Base-by-base conservation (phyloP, 2,888 invertebrate genomes). In the Gnatocerus cornutus region DNA sequence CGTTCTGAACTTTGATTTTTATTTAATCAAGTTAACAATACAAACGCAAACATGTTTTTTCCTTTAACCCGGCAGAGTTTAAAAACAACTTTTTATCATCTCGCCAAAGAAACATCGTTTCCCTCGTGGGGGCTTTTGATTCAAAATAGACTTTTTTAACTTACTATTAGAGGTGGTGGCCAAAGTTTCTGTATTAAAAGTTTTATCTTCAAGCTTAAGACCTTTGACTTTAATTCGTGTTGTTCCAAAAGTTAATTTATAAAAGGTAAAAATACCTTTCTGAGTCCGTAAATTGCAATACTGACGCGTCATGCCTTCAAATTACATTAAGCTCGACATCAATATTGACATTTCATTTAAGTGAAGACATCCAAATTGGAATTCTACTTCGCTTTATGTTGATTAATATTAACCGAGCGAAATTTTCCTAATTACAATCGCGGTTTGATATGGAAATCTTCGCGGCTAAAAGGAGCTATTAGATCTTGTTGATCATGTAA, bases 81-180 rank as follows among this genome's bases (percentile, higher is more conserved):
- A 5, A 16, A 41, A 10, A n/a, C 8, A 61, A 53, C 10, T 45
- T 55, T 64, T 64, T 53, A 64, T 64, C 45, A 21, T 41, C 48
- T 63, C 9, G 13, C 9, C 21, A 62, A 53, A 45, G 30, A 55
- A 45, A 62, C 53, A 64, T 55, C 53, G 27, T 39, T 56, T 65
- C n/a, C 9, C 46, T 41, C 56, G 27, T 37, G 48, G 12, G 43
- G 43, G 43, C 33, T 41, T 56, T 46, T 52, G 63, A 62, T 50
- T 41, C 53, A 53, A 64, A 58, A 58, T 46, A 52, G 73, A 50
- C 52, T 56, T 65, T 65, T 65, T 65, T 46, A 64, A 55, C 53
- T 64, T 29, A 3, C 56, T 52, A 56, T 48, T 65, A 65, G 39
- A 56, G 12, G n/a, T 13, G 45, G 46, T 37, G 55, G 30, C 53